A percentile compares a stretch with the other conserved stretches of the same genome.
Conservation (phyloP, 2,113 vertebrate genomes). For the Eidolon helvum region DNA sequence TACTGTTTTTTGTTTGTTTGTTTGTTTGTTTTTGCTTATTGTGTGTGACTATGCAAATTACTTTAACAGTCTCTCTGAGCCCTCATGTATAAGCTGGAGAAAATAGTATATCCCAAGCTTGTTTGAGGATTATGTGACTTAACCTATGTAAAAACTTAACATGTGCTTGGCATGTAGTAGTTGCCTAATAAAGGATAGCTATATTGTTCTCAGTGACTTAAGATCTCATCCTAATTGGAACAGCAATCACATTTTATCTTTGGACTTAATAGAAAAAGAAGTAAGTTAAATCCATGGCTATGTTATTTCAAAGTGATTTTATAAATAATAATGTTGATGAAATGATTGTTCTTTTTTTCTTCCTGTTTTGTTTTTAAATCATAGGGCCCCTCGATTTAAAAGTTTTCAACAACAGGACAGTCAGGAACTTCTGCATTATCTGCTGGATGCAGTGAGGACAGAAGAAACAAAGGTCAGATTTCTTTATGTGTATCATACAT, state of each 20-base stretch:
- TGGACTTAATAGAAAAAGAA: neutral
- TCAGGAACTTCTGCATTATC: slow-evolving; percentile 96
- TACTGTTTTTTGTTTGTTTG: neutral
- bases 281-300: neutral
- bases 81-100: neutral
- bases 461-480: slow-evolving; percentile 95
- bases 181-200: neutral
- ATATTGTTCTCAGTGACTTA: neutral
- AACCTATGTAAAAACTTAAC: neutral
- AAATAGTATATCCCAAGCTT: neutral
- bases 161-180: neutral
- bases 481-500: slow-evolving; percentile 30
- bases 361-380: slow-evolving; percentile 49
- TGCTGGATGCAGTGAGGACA: slow-evolving; percentile 95
- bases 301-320: slow-evolving; percentile 39
- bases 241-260: neutral
- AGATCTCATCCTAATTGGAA: neutral
- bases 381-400: slow-evolving; percentile 96
- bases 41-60: neutral
- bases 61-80: neutral
- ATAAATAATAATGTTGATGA: neutral
- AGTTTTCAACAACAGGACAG: slow-evolving; percentile 99
- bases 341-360: neutral
- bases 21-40: neutral
- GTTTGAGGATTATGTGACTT: neutral